phyloP scores from a whole-genome alignment of 2,888 invertebrate species.

The Arctia plantaginis region DNA sequence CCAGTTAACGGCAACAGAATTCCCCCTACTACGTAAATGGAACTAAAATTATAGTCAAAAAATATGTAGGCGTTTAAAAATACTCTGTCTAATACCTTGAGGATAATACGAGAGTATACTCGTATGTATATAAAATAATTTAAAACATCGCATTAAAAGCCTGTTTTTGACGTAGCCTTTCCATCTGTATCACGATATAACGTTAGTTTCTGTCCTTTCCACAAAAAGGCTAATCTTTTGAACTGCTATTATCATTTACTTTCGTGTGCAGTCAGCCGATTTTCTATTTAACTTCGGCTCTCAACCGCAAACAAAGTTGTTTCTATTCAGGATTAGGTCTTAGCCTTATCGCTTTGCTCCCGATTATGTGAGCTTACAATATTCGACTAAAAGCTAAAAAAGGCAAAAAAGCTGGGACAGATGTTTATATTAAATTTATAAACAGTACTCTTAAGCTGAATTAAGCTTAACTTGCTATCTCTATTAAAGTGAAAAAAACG shows the following conservation, averaged over 20 bases:
- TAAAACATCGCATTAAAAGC: neutral
- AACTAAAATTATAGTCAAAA: too few species aligned
- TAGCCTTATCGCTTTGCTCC: neutral
- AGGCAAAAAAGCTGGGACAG: too few species aligned
- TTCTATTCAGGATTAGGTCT: neutral
- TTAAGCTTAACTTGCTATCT: neutral
- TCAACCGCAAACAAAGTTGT: neutral
- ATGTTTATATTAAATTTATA: neutral
- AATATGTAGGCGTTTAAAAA: too few species aligned
- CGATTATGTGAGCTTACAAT: neutral
- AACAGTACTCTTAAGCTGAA: neutral
- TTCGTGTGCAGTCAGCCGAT: constrained; percentile 16
- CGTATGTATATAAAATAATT: neutral
- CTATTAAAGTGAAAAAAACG: neutral
- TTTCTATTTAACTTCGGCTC: neutral
- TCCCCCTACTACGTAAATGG: too few species aligned
- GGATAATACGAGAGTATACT: too few species aligned
- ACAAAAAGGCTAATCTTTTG: constrained; percentile 16
- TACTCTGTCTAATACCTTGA: too few species aligned
- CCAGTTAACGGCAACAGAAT: too few species aligned
- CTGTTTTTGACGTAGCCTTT: constrained; percentile 4
- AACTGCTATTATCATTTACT: constrained; percentile 7
- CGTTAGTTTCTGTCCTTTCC: constrained; percentile 7
- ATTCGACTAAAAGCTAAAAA: neutral
- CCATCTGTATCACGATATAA: constrained; percentile 13